Percentiles rank a stretch among this genome's conserved stretches.
These are phyloP conservation scores for Campylomormyrus tamandua DNA, from an alignment of 2,113 vertebrate genomes.

Conservation along the genomic window DNA sequence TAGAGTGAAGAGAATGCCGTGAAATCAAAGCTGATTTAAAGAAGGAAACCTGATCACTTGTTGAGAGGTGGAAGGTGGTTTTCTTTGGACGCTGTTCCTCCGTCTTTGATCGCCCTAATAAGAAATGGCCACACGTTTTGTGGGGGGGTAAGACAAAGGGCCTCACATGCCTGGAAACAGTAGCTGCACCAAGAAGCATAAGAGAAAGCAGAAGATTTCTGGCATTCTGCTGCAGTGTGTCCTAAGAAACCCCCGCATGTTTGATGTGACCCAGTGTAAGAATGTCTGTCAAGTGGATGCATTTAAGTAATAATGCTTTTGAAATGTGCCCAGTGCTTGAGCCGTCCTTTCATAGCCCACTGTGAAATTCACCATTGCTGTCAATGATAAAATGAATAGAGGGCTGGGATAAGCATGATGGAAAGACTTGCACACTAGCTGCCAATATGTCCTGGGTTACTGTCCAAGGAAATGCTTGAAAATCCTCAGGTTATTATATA, in stretches of 20 bases:
- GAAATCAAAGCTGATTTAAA: background rate
- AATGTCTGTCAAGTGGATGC: background rate
- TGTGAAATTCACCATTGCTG: background rate
- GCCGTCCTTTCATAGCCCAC: background rate
- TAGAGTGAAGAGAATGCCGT: background rate
- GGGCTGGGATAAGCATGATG: background rate
- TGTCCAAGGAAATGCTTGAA: background rate
- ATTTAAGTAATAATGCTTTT: background rate
- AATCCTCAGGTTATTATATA: slow-evolving; percentile 8
- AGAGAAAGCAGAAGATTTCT: background rate
- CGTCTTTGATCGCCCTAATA: background rate
- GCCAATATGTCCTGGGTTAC: background rate
- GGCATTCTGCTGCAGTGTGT: background rate
- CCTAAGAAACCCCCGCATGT: background rate
- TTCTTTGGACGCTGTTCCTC: background rate
- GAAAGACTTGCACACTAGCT: background rate
- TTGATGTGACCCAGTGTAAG: background rate
- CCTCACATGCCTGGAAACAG: background rate
- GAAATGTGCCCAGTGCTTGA: background rate
- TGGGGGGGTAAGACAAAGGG: background rate
- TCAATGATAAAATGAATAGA: background rate
- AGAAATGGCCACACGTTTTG: background rate
- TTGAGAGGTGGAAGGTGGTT: background rate
- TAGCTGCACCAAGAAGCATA: background rate
- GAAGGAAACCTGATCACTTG: background rate